These are phyloP conservation scores for Scolopax bukidnonensis DNA, from an alignment of 2,797 vertebrate species.

Conservation along the genomic window DNA sequence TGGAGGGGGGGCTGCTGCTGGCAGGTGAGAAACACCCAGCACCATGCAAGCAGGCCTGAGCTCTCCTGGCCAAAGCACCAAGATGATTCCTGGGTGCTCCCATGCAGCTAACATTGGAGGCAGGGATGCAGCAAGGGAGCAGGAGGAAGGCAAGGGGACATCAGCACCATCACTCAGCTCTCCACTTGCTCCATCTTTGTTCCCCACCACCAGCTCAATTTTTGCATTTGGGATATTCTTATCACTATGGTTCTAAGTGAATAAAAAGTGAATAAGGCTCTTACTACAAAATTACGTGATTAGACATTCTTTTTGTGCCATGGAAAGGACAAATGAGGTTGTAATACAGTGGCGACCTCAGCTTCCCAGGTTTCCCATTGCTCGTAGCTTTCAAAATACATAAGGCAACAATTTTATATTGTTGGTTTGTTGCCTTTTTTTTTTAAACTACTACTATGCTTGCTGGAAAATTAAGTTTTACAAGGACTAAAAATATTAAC, in stretches of 20 bases:
- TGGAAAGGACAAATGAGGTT: neutral
- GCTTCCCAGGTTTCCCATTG: neutral
- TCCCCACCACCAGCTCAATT: fast-evolving
- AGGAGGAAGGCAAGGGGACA: neutral
- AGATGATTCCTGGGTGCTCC: neutral
- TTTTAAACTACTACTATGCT: neutral
- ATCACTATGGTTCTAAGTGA: neutral
- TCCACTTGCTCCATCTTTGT: neutral
- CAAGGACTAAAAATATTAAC: slow-evolving; percentile 47
- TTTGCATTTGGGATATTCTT: neutral
- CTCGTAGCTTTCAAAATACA: neutral
- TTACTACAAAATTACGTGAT: neutral
- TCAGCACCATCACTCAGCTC: neutral
- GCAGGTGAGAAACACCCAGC: neutral
- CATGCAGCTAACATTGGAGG: neutral
- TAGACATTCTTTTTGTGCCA: neutral
- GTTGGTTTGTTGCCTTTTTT: neutral
- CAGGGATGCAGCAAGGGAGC: neutral
- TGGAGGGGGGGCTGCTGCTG: neutral
- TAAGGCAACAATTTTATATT: neutral
- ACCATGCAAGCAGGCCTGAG: fast-evolving
- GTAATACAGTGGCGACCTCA: neutral
- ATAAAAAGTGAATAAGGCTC: neutral
- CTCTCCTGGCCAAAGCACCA: neutral
- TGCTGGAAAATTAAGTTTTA: slow-evolving; percentile 4